phyloP scores from a whole-genome alignment of 2,113 vertebrate genomes.

The Pleuronectes platessa region DNA sequence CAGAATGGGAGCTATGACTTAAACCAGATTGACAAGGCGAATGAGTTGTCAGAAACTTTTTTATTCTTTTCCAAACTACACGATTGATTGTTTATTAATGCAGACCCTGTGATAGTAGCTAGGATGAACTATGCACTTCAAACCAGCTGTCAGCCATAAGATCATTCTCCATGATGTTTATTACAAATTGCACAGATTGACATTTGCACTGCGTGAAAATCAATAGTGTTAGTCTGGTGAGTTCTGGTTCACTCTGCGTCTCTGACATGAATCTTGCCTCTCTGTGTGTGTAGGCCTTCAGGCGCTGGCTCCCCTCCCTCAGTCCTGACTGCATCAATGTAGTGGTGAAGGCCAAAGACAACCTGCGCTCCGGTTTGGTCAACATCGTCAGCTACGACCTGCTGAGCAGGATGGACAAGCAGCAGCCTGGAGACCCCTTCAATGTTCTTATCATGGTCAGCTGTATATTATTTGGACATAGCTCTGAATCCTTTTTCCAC shows the following conservation, averaged over 20 bases:
- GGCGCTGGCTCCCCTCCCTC: constrained; percentile 92
- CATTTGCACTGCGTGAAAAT: background rate
- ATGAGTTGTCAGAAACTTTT: constrained; percentile 38
- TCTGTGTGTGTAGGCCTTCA: constrained; percentile 86
- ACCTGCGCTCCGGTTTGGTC: constrained; percentile 84
- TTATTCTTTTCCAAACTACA: constrained; percentile 3
- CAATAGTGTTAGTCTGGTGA: background rate
- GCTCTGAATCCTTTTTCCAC: background rate
- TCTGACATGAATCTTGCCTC: constrained; percentile 8
- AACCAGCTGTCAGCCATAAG: background rate
- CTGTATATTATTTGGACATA: background rate
- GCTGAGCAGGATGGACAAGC: constrained; percentile 91
- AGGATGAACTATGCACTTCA: constrained; percentile 9
- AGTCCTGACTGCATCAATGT: constrained; percentile 87
- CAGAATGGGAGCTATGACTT: constrained; percentile 29
- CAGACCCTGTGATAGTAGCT: constrained; percentile 1
- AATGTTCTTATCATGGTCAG: constrained; percentile 94
- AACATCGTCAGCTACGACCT: constrained; percentile 98
- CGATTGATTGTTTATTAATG: constrained; percentile 31
- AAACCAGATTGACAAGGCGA: constrained; percentile 45
- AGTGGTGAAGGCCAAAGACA: constrained; percentile 89
- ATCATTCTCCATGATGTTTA: background rate
- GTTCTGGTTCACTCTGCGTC: constrained; percentile 1
- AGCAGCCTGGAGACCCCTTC: constrained; percentile 83
- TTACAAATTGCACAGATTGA: background rate